phyloP scores from a whole-genome alignment of 2,797 vertebrate genomes.

The Dryobates pubescens region DNA sequence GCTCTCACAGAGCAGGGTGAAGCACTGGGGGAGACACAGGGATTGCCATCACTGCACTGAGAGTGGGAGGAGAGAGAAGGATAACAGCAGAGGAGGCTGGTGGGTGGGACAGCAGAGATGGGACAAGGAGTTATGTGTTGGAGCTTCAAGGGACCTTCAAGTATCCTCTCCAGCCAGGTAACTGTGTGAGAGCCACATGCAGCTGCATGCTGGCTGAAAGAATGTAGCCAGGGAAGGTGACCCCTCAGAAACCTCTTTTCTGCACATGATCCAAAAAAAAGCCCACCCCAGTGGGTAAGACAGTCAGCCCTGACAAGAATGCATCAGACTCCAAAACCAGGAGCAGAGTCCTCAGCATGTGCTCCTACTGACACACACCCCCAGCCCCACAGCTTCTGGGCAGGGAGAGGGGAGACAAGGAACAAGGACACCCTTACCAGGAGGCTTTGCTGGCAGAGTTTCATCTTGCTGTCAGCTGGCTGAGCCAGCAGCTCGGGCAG shows the following conservation, averaged over 20 bases:
- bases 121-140: neutral
- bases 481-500: conserved; percentile 64
- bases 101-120: neutral
- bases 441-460: conserved; percentile 72
- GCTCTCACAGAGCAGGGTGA: conserved; percentile 73
- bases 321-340: neutral
- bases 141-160: neutral
- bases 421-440: conserved; percentile 57
- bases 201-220: neutral
- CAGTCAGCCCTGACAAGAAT: neutral
- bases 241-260: neutral
- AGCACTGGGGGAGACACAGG: conserved; percentile 67
- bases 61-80: neutral
- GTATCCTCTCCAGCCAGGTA: neutral
- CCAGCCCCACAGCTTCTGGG: neutral
- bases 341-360: neutral
- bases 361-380: neutral
- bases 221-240: neutral
- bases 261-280: neutral
- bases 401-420: neutral
- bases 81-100: neutral
- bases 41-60: neutral
- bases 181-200: neutral
- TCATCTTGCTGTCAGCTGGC: conserved; percentile 48
- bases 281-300: neutral